phyloP scores from a whole-genome alignment of 2,888 invertebrate species.

The Cantharis lateralis region DNA sequence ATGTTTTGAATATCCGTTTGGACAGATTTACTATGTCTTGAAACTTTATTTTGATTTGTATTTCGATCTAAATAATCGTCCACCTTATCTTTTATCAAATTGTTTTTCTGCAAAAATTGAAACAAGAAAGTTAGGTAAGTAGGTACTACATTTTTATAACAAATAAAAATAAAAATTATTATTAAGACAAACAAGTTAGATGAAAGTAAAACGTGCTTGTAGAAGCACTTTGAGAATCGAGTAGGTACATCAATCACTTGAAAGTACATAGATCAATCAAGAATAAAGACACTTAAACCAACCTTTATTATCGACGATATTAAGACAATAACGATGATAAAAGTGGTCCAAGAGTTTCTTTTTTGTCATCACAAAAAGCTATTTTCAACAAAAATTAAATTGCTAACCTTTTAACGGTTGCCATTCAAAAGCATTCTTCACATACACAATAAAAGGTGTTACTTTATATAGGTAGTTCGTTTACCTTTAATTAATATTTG shows the following conservation, averaged over 20 bases:
- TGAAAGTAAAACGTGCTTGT: not conserved
- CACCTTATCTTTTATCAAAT: constrained; percentile 39
- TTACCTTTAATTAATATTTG: not conserved
- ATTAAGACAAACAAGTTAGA: not conserved
- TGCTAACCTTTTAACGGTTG: not conserved
- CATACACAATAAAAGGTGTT: not conserved
- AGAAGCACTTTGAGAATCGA: not conserved
- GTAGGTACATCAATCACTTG: not conserved
- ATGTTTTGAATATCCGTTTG: constrained; percentile 55
- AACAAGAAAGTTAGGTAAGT: not conserved
- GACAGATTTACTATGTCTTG: constrained; percentile 44
- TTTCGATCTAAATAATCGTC: constrained; percentile 35
- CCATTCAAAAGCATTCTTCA: not conserved
- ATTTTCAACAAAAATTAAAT: not conserved
- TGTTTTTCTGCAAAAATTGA: constrained; percentile 43
- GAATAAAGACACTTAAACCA: not conserved
- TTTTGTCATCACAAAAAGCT: not conserved
- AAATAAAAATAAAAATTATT: not conserved
- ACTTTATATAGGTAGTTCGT: not conserved
- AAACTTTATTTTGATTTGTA: constrained; percentile 6
- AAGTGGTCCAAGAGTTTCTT: not conserved
- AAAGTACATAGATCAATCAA: not conserved
- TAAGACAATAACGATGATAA: not conserved
- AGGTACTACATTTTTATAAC: not conserved
- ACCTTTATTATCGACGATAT: not conserved